Evolutionary conservation across 1,140 invertebrate species (phyloP).

Genomic region (Drosophila parabipectinata): DNA sequence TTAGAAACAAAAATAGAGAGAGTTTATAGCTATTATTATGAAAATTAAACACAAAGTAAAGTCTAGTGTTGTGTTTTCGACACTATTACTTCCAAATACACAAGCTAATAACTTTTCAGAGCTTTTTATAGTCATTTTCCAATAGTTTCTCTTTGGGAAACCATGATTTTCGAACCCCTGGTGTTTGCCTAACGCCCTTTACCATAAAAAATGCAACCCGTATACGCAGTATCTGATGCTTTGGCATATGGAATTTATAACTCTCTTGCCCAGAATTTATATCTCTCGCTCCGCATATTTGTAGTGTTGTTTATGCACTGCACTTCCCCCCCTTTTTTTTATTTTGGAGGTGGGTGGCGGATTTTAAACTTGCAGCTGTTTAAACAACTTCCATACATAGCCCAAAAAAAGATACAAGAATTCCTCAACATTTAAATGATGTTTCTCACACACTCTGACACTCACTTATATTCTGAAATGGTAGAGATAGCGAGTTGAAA

Average conservation of each 20-base stretch:
- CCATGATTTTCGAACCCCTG: neutral
- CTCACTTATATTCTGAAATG: neutral
- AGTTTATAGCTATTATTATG: neutral
- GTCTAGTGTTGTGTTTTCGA: too few relatives aligned
- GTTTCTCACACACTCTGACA: conserved; percentile 9
- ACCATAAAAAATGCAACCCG: neutral
- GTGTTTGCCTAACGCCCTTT: neutral
- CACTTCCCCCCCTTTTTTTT: neutral
- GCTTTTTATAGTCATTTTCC: neutral
- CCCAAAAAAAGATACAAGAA: conserved; percentile 32
- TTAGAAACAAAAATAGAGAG: conserved; percentile 1
- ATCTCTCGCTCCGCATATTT: conserved; percentile 25
- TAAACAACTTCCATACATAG: conserved; percentile 54
- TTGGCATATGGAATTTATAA: conserved; percentile 75
- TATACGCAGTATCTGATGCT: conserved; percentile 33
- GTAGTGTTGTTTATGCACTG: conserved; percentile 60
- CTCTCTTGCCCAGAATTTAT: conserved; percentile 30
- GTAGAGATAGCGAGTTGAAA: conserved; percentile 18
- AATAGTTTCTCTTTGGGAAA: neutral
- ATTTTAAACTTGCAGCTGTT: conserved; percentile 62
- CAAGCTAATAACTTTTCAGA: too few relatives aligned
- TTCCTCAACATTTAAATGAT: conserved; percentile 37
- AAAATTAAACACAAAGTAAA: neutral
- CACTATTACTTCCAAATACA: too few relatives aligned
- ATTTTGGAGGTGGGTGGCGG: conserved; percentile 30